Percentiles rank a stretch among this genome's conserved stretches.
phyloP scores from a whole-genome alignment of 2,888 invertebrate genomes.

The Metallyticus violacea region DNA sequence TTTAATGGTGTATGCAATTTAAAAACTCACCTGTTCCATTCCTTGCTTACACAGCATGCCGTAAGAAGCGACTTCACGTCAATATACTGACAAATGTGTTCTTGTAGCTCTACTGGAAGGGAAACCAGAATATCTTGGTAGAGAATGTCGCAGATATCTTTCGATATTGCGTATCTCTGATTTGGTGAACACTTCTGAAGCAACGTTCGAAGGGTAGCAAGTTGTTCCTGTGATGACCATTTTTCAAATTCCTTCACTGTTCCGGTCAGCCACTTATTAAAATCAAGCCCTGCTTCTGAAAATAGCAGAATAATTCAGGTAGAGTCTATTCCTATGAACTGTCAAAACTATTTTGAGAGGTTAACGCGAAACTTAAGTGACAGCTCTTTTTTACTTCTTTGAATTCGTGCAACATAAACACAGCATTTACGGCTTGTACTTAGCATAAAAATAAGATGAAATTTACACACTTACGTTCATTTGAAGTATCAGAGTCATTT shows the following conservation, averaged over 20 bases:
- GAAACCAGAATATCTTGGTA: constrained; percentile 23
- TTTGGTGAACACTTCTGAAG: neutral
- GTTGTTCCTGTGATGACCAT: neutral
- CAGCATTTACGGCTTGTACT: neutral
- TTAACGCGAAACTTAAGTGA: neutral
- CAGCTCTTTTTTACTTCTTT: neutral
- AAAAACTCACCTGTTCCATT: constrained; percentile 29
- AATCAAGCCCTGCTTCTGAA: neutral
- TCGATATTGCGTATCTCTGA: neutral
- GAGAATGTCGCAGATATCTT: neutral
- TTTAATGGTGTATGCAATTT: too few species aligned
- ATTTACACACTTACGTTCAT: neutral
- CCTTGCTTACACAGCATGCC: constrained; percentile 27
- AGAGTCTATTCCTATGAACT: neutral
- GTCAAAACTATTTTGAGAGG: neutral
- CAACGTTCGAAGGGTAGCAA: neutral
- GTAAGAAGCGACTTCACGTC: constrained; percentile 24
- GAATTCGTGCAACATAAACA: too few species aligned
- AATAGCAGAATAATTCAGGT: neutral
- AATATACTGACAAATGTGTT: constrained; percentile 25
- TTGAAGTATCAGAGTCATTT: neutral
- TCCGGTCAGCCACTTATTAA: neutral
- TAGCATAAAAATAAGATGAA: neutral
- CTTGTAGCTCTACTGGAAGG: constrained; percentile 27
- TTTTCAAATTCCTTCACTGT: neutral